phyloP scores from a whole-genome alignment of 2,113 vertebrate genomes.

The Struthidea cinerea region DNA sequence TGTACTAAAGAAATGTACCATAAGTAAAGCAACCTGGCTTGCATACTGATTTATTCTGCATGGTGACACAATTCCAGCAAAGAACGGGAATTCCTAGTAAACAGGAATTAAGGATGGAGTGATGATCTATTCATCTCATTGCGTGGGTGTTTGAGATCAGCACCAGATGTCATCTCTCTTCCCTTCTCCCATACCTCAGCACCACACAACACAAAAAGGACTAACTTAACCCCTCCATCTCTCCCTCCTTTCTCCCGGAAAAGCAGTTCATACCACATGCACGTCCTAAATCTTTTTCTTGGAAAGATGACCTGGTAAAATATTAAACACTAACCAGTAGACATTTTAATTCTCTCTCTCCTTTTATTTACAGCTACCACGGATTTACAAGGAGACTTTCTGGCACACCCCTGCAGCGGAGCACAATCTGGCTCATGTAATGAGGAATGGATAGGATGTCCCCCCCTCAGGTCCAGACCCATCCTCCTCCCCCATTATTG shows the following conservation, averaged over 20 bases:
- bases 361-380: background rate
- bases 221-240: background rate
- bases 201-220: background rate
- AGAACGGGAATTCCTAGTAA: constrained; percentile 9
- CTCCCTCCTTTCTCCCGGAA: background rate
- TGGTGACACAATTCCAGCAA: constrained; percentile 1
- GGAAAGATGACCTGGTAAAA: background rate
- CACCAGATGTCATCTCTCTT: constrained; percentile 27
- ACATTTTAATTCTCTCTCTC: background rate
- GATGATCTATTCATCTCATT: background rate
- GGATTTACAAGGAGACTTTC: background rate
- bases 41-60: background rate
- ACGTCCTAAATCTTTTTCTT: background rate
- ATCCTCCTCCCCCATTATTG: background rate
- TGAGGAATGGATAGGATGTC: background rate
- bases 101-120: background rate
- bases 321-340: background rate
- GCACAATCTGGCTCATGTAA: background rate
- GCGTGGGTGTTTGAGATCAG: constrained; percentile 27
- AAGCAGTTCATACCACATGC: background rate
- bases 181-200: background rate
- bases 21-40: background rate
- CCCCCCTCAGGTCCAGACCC: background rate
- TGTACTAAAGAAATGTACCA: background rate
- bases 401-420: background rate